Conservation (phyloP, 2,888 invertebrate species). For the Orthosia incerta region DNA sequence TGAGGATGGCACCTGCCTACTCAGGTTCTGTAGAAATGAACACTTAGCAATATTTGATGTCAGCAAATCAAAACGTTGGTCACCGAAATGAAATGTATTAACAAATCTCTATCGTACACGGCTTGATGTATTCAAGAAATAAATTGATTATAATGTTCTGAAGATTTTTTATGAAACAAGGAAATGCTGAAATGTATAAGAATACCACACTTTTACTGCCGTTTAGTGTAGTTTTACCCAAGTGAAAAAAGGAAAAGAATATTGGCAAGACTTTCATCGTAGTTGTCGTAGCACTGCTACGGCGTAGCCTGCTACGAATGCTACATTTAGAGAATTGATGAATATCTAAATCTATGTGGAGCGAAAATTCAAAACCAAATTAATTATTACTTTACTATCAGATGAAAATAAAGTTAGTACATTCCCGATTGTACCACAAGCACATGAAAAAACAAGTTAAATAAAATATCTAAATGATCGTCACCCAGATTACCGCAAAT, state of each 20-base stretch:
- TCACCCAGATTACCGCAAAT: conserved; percentile 13
- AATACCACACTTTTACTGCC: background rate
- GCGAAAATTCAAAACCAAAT: background rate
- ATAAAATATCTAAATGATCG: conserved; percentile 15
- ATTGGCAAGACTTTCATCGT: background rate
- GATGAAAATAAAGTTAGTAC: background rate
- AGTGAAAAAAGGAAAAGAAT: background rate
- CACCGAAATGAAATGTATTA: background rate
- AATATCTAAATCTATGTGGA: background rate
- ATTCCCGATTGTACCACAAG: background rate
- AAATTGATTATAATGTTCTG: background rate
- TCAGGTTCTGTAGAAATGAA: conserved; percentile 3
- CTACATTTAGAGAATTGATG: background rate
- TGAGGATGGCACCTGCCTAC: conserved; percentile 10
- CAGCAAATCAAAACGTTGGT: background rate
- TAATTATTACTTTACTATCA: background rate
- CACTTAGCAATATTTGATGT: conserved; percentile 1
- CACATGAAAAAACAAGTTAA: background rate
- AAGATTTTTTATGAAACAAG: background rate
- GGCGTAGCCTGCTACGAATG: conserved; percentile 32
- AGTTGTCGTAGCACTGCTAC: conserved; percentile 38
- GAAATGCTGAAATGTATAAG: background rate
- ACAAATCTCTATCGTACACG: background rate
- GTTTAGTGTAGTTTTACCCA: background rate
- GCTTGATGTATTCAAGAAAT: background rate